A percentile compares a stretch with the other conserved stretches of the same genome.
These are phyloP conservation scores for Psilopsiagon aymara DNA, from an alignment of 2,113 vertebrate species.

Conservation along the genomic window DNA sequence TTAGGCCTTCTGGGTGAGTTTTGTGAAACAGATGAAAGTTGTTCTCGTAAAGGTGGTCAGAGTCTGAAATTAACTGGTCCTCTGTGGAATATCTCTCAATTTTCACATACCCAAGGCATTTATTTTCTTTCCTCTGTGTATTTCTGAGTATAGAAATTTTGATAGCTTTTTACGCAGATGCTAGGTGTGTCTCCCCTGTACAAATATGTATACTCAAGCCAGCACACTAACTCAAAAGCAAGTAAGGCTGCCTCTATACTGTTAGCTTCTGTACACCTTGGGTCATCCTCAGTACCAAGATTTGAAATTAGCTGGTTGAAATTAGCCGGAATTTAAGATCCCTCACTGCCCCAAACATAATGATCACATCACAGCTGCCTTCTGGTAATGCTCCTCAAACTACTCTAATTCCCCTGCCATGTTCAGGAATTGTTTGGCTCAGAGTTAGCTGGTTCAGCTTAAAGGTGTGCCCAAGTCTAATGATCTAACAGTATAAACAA, in stretches of 20 bases:
- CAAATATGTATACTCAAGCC: neutral
- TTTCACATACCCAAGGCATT: neutral
- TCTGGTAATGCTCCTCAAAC: neutral
- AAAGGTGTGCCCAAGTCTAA: neutral
- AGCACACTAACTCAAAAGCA: neutral
- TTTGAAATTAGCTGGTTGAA: neutral
- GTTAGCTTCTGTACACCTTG: neutral
- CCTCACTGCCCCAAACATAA: neutral
- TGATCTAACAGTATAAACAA: neutral
- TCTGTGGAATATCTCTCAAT: neutral
- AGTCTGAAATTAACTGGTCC: neutral
- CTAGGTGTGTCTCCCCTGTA: neutral
- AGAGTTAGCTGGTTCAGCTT: neutral
- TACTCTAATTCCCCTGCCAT: neutral
- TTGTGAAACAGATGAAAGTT: neutral
- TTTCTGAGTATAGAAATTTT: neutral
- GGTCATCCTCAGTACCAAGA: neutral
- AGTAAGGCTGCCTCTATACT: neutral
- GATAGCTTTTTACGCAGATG: neutral
- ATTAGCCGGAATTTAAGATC: neutral
- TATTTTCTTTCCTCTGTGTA: neutral
- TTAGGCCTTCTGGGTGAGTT: neutral
- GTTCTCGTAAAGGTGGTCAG: neutral
- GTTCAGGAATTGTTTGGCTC: neutral
- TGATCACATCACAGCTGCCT: neutral